Base-by-base conservation (phyloP, 2,113 vertebrate species). In the Vulpes ferrilata region DNA sequence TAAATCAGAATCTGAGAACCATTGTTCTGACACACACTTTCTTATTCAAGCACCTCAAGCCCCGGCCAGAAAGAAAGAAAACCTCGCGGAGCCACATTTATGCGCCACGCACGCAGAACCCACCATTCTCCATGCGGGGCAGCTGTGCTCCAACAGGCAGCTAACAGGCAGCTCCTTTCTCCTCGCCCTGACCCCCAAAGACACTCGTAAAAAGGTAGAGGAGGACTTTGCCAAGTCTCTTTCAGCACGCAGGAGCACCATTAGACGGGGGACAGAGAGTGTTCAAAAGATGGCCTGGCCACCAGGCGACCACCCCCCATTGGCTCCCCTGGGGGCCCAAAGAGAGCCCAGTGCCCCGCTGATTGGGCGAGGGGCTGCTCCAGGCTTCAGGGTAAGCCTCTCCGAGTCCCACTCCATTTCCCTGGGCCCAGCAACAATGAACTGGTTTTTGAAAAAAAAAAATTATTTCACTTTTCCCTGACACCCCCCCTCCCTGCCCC, bases 181-280 rank as follows among this genome's bases (percentile, higher is more conserved):
- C 89, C 60, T 5, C 0, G 9, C 86, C 82, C 67, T 82, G 82
- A 84, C 95, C 78, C 83, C 96, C 51, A 30, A 3, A 91, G 89
- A 32, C 89, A 60, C 88, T 32, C 23, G 1, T 48, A 9, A 48
- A 71, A 93, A 88, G 85, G 91, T n/a, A 51, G 10, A 79, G 20
- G 11, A 17, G 19, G 51, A 64, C 53, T 11, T 57, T 59, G 97
- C 90, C 96, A 95, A 74, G 69, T 16, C 51, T 85, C 79, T 82
- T 82, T 64, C 35, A 78, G 71, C 74, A 43, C 5, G 0, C 13
- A 48, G 79, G 2, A 27, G 55, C 2, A 0, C 86, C 90, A 32
- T 43, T 12, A 25, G 69, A 32, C 27, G 62, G 25, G 38, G 81
- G 32, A 73, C 93, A 69, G 5, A 25, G 78, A 74, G 59, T 23